Evolutionary conservation across 2,888 invertebrate genomes (phyloP), one percentile per base, ranked within the genome.

Genomic region (Brachylomia viminalis): DNA sequence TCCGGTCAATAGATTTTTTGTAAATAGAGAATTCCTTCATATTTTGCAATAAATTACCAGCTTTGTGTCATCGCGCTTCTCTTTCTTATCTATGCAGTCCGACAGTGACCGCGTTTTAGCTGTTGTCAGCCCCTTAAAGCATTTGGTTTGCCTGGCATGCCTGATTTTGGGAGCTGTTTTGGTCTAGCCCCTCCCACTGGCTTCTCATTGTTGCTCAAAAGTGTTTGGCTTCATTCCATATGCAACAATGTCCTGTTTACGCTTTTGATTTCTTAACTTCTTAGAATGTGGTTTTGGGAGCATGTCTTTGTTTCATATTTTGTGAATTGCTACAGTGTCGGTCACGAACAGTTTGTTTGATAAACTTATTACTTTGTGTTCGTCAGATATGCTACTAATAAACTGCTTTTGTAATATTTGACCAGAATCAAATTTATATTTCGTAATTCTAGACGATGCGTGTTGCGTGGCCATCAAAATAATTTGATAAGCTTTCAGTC

Each of bases 141-240:
- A 73, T 61, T 61, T 69, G 82, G 71, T 68, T 71, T 71, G 62
- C 61, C 30, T 71, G 70, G 33, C 64, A 71, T 56, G 67, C 13
- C 70, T 61, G 47, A 77, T 54, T 83, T 83, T 78, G 45, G 68
- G 42, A 74, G 58, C 49, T 64, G 78, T 83, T 75, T 77, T 17
- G 33, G 45, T 54, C 33, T 68, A 20, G 45, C 45, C 62, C 54
- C 61, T 58, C 61, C 33, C 30, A 49, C 70, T 70, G 67, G 30
- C 52, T 65, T 65, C 70, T 75, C 69, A 83, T 77, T 86, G 73
- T 82, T 80, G 23, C 49, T 64, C 54, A 42, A 71, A 77, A 83
- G 58, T 67, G 86, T 78, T 72, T 78, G 70, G 61, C 75, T 79
- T 65, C 45, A 73, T 68, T 71, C 54, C 58, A 73, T 86, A 83